Evolutionary conservation across 2,888 invertebrate genomes (phyloP).

Genomic region (Pyrgus malvae): DNA sequence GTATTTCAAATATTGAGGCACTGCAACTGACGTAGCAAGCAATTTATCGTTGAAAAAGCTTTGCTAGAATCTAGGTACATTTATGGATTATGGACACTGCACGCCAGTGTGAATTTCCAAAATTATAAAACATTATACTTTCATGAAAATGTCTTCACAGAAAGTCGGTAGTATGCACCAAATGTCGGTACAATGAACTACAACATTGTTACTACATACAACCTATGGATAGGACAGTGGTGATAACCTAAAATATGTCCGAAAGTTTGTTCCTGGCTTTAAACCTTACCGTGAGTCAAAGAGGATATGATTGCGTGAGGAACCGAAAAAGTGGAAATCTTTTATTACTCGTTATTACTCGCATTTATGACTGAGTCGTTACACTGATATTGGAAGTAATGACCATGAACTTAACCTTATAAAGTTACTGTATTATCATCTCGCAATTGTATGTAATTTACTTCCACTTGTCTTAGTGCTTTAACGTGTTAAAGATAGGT

Average conservation of each 20-base stretch:
- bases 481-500: neutral
- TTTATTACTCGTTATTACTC: slow-evolving; percentile 14
- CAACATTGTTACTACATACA: neutral
- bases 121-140: too few relatives aligned
- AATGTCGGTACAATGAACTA: neutral
- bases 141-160: too few relatives aligned
- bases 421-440: neutral
- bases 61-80: too few relatives aligned
- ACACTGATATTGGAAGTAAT: slow-evolving; percentile 1
- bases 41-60: too few relatives aligned
- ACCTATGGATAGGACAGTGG: neutral
- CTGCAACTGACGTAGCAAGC: too few relatives aligned
- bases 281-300: slow-evolving; percentile 5
- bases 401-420: slow-evolving; percentile 17
- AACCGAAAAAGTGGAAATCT: slow-evolving; percentile 4
- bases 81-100: too few relatives aligned
- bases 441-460: neutral
- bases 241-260: too few relatives aligned
- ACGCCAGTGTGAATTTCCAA: too few relatives aligned
- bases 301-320: slow-evolving; percentile 6
- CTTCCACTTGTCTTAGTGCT: neutral
- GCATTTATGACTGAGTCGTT: slow-evolving; percentile 19
- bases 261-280: neutral
- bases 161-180: too few relatives aligned
- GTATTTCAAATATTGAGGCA: too few relatives aligned